phyloP scores from a whole-genome alignment of 2,113 vertebrate species.

The Eurypyga helias region DNA sequence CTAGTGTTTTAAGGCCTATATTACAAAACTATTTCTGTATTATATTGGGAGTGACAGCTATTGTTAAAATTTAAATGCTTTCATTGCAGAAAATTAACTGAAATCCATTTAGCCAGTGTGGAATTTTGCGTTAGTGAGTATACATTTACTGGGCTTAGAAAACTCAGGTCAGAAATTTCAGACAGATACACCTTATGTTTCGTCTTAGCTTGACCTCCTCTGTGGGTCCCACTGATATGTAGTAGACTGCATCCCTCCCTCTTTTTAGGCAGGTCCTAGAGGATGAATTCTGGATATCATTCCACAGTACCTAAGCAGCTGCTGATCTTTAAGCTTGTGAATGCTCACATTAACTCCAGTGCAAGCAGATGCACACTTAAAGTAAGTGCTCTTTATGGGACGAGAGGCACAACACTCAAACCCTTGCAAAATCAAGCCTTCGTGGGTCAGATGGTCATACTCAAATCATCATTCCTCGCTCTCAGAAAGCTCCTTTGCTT shows the following conservation, averaged over 20 bases:
- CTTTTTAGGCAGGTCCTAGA: background rate
- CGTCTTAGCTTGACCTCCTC: slow-evolving; percentile 22
- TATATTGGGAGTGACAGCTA: slow-evolving; percentile 43
- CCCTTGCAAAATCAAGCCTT: background rate
- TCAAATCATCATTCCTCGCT: background rate
- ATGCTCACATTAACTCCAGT: background rate
- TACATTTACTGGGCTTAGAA: background rate
- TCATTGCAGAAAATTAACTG: slow-evolving; percentile 12
- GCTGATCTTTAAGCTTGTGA: background rate
- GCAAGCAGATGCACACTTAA: background rate
- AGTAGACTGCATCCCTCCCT: background rate
- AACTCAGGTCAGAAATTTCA: slow-evolving; percentile 29
- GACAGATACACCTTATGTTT: slow-evolving; percentile 35
- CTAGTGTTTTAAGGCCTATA: slow-evolving; percentile 49
- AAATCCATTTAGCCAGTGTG: slow-evolving; percentile 13
- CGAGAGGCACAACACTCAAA: background rate
- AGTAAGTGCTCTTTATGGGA: background rate
- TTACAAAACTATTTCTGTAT: slow-evolving; percentile 42
- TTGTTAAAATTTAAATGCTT: slow-evolving; percentile 50
- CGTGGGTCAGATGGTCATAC: background rate
- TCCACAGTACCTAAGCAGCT: background rate
- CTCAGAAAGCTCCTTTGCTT: background rate
- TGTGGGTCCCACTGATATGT: background rate
- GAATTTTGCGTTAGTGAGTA: slow-evolving; percentile 17
- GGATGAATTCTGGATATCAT: background rate